Evolutionary conservation across 2,888 invertebrate genomes (phyloP).

Genomic region (Pyralis farinalis): DNA sequence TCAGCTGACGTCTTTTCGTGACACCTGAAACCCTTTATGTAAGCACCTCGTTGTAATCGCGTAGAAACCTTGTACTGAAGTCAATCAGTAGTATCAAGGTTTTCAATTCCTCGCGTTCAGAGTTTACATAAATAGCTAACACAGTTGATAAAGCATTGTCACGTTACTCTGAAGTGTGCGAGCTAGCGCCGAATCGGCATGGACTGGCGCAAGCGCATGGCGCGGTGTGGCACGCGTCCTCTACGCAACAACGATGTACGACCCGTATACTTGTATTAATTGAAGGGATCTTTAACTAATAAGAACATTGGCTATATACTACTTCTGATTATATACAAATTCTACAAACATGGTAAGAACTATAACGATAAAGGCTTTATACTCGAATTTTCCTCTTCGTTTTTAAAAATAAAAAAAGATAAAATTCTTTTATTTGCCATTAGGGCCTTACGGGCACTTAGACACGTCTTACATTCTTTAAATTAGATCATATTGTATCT

Average conservation of each 20-base stretch:
- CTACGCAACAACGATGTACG: conserved; percentile 34
- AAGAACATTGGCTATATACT: too few species aligned
- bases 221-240: conserved; percentile 26
- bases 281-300: conserved; percentile 46
- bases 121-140: conserved; percentile 47
- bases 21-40: conserved; percentile 56
- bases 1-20: conserved; percentile 54
- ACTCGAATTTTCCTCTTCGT: too few species aligned
- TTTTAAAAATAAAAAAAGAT: too few species aligned
- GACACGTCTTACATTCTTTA: too few species aligned
- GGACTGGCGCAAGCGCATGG: conserved; percentile 44
- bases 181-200: conserved; percentile 38
- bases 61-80: conserved; percentile 57
- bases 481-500: too few species aligned
- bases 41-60: conserved; percentile 57
- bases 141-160: conserved; percentile 14
- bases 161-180: conserved; percentile 19
- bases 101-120: conserved; percentile 29
- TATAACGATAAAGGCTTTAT: too few species aligned
- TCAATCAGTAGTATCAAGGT: conserved; percentile 24
- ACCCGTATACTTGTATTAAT: conserved; percentile 49
- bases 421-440: too few species aligned
- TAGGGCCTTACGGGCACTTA: too few species aligned
- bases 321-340: too few species aligned
- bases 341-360: too few species aligned